Percentiles rank a stretch among this genome's conserved stretches.
phyloP scores from a whole-genome alignment of 2,113 vertebrate species.

The Elaphurus davidianus region DNA sequence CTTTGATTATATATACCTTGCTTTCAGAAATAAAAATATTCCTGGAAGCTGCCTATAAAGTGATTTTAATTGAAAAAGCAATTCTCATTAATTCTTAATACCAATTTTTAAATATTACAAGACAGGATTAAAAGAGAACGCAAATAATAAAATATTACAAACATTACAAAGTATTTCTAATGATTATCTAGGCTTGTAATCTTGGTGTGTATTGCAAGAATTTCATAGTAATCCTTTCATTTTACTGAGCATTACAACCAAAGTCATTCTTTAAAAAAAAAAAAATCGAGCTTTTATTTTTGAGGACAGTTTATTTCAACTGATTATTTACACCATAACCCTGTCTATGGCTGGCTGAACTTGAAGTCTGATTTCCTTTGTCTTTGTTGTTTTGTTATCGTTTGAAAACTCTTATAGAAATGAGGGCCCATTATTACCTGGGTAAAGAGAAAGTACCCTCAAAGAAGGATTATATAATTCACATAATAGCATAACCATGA shows the following conservation, averaged over 20 bases:
- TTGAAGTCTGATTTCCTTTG: background rate
- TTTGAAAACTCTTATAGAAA: constrained; percentile 29
- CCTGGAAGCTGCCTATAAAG: background rate
- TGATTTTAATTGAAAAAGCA: background rate
- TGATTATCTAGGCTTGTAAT: background rate
- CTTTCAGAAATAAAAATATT: background rate
- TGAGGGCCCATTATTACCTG: background rate
- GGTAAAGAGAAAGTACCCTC: background rate
- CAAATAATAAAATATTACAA: background rate
- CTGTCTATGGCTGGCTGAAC: background rate
- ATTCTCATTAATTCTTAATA: background rate
- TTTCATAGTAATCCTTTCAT: background rate
- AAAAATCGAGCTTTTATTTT: background rate
- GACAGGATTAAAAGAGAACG: background rate
- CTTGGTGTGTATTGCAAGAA: background rate
- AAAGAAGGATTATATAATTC: background rate
- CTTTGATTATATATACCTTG: constrained; percentile 10
- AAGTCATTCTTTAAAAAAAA: background rate
- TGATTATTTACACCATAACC: background rate
- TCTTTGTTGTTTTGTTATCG: background rate
- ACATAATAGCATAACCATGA: background rate
- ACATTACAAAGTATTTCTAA: background rate
- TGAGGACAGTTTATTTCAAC: background rate
- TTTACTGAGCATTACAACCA: background rate
- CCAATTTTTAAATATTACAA: background rate